Evolutionary conservation across 2,797 vertebrate genomes (phyloP), one percentile per base, ranked within the genome.

Genomic region (Phataginus tetradactyla): DNA sequence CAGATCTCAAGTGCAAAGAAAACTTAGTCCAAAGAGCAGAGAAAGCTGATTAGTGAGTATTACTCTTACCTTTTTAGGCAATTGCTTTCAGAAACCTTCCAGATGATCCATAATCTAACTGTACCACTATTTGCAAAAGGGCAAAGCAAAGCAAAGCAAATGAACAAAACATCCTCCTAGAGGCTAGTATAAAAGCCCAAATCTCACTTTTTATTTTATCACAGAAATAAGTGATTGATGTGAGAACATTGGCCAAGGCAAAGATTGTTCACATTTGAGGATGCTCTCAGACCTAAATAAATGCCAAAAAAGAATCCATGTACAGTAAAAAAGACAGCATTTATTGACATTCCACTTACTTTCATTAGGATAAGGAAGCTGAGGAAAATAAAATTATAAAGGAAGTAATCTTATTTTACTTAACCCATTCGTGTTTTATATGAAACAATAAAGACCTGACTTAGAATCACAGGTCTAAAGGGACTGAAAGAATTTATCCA

Each of bases 261-360:
- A 87, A 9, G 68, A 64, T 20, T 7, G 53, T 64, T 29, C 64
- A 29, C 55, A 84, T 75, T n/a, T 57, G 14, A 85, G n/a, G 75
- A 93, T 61, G 29, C n/a, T 92, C 37, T 64, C 57, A 64, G 29
- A 92, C 57, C 34, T 86, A 89, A 94, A 81, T 66, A 74, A 86
- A 74, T 39, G 29, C 9, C 63, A 86, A 78, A 79, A 77, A 61
- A 39, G 25, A 85, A 68, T 45, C 8, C 12, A 95, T 21, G 12
- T 42, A 91, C 1, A 13, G 4, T 77, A 86, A 42, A 34, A 64
- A 90, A 64, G 68, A n/a, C 27, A 86, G 57, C 34, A 90, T 97
- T 97, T 97, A 98, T 96, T 97, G 96, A 96, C 74, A 95, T 79
- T 83, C 13, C 83, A 93, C 59, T 94, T 90, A 87, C 37, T 90